Base-by-base conservation (phyloP, 2,797 vertebrate species). In the Psittacula derbiana region DNA sequence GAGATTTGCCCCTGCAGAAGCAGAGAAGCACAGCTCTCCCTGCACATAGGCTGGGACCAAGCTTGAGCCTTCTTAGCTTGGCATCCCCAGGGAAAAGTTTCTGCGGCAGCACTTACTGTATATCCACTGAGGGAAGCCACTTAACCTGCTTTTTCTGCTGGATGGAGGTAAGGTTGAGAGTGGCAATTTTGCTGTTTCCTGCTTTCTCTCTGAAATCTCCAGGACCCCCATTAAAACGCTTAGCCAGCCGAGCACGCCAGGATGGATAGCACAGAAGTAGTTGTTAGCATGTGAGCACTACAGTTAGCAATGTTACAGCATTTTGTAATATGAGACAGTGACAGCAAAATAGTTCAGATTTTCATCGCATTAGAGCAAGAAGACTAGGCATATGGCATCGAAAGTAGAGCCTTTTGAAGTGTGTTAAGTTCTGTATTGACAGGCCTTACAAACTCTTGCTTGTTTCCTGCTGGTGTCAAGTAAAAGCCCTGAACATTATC, bases 381-480 rank as follows among this genome's bases (percentile, higher is more conserved):
- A 70, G 50, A 64, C 38, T 44, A 2, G 0, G 67, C 8, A 8
- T 90, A 75, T 1, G 13, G 30, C 14, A 78, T 91, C 4, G 6
- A 76, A 80, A 96, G 84, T 44, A 74, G 50, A 85, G 49, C 25
- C 31, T 60, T 95, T 88, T 6, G 0, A 73, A 88, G 46, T n/a
- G 61, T 9, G 4, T 40, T 40, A 55, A 62, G 76, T 50, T 87
- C 87, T 72, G 40, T 80, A 92, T 57, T 75, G 93, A 96, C 82
- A 94, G 80, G 53, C n/a, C 16, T 95, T 16, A 13, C 89, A 87
- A 92, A 89, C 47, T 85, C 74, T 82, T 88, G 88, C 64, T 95
- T 96, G 69, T 93, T 95, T 87, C 60, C 82, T 96, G 72, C 74
- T 96, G 90, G 67, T 92, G 38, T 95, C 66, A n/a, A 36, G 33